A percentile compares a stretch with the other conserved stretches of the same genome.
These are phyloP conservation scores for Stegodyphus dumicola DNA, from an alignment of 1,140 invertebrate genomes.

Conservation along the genomic window DNA sequence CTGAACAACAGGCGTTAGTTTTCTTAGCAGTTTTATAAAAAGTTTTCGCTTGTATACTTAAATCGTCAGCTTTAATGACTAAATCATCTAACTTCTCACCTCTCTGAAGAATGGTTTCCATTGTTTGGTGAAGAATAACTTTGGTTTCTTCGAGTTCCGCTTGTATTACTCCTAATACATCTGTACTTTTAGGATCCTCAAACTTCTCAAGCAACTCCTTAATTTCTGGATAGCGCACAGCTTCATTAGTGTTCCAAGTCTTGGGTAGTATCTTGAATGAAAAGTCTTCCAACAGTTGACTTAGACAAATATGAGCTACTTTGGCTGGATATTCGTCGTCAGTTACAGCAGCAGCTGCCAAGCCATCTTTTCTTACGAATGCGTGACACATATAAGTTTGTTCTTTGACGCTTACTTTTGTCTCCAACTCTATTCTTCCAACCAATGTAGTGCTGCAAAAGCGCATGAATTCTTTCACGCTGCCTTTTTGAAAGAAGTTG, in stretches of 20 bases:
- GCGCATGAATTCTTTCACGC: conserved; percentile 94
- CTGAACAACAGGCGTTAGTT: conserved; percentile 63
- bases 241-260: conserved; percentile 77
- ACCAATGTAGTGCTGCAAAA: conserved; percentile 96
- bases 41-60: conserved; percentile 96
- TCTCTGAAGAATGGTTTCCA: conserved; percentile 93
- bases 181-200: conserved; percentile 73
- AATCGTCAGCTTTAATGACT: conserved; percentile 93
- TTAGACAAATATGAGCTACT: conserved; percentile 94
- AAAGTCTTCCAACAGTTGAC: conserved; percentile 96
- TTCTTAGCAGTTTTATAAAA: conserved; percentile 93
- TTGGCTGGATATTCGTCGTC: conserved; percentile 97
- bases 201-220: background rate
- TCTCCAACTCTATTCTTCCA: conserved; percentile 85
- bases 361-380: conserved; percentile 90
- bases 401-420: conserved; percentile 80
- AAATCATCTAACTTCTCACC: conserved; percentile 99
- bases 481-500: conserved; percentile 66
- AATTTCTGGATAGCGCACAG: background rate
- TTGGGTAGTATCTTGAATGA: conserved; percentile 67
- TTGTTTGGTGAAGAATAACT: conserved; percentile 98
- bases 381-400: conserved; percentile 96
- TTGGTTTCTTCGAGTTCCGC: conserved; percentile 98
- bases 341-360: conserved; percentile 92
- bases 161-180: conserved; percentile 97